Conservation (phyloP, 2,797 vertebrate species). For the Cercopithecus diana region DNA sequence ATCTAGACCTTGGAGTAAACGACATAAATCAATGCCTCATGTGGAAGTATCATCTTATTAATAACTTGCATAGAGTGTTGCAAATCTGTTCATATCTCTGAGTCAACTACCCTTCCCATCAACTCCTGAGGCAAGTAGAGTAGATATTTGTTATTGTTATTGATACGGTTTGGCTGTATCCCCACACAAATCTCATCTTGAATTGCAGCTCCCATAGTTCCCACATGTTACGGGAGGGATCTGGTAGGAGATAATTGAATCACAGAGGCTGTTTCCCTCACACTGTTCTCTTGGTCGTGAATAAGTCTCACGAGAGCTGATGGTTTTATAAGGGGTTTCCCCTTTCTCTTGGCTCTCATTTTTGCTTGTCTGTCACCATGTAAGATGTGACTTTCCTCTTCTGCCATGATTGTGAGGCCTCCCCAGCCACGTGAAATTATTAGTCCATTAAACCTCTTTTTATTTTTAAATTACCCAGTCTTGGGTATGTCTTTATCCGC, state of each 20-base stretch:
- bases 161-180: background rate
- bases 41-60: background rate
- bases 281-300: accelerated
- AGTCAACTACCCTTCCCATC: background rate
- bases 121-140: background rate
- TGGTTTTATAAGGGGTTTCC: background rate
- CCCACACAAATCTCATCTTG: background rate
- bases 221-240: background rate
- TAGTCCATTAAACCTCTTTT: background rate
- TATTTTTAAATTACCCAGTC: background rate
- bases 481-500: background rate
- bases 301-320: background rate
- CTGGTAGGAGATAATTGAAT: background rate
- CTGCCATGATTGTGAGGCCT: background rate
- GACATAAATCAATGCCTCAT: too few species aligned
- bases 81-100: background rate
- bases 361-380: background rate
- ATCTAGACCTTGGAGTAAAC: background rate
- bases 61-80: background rate
- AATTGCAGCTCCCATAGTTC: background rate
- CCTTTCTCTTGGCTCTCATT: background rate
- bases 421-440: background rate
- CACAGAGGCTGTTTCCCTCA: background rate
- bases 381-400: background rate
- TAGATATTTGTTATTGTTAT: background rate